Conservation (phyloP, 2,888 invertebrate genomes). For the Lochmaea capreae region DNA sequence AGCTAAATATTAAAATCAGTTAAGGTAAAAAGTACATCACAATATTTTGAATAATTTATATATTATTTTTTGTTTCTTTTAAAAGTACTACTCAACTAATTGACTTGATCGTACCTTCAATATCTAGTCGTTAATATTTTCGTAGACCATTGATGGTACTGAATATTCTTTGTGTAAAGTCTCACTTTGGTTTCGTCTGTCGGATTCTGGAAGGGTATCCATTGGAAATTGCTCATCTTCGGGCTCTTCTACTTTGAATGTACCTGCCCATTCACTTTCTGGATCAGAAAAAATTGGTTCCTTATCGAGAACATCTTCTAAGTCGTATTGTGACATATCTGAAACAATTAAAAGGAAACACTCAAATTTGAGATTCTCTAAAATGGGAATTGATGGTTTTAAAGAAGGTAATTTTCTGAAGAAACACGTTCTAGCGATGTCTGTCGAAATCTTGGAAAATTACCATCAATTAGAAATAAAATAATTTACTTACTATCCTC, state of each 20-base stretch:
- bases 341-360: conserved; percentile 37
- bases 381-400: not conserved
- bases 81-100: not conserved
- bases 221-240: conserved; percentile 53
- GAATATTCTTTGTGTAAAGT: conserved; percentile 19
- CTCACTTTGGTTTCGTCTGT: conserved; percentile 18
- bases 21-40: conserved; percentile 13
- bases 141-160: conserved; percentile 22
- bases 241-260: conserved; percentile 59
- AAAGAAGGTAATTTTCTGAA: not conserved
- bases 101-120: too few relatives aligned
- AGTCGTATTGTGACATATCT: conserved; percentile 66
- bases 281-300: conserved; percentile 75
- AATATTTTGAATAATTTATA: conserved; percentile 3
- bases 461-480: not conserved
- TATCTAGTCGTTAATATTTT: conserved; percentile 2
- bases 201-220: conserved; percentile 44
- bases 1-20: not conserved
- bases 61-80: not conserved
- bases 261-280: conserved; percentile 75
- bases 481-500: conserved; percentile 50
- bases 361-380: not conserved
- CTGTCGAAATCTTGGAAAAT: not conserved
- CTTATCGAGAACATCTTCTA: conserved; percentile 70
- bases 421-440: too few relatives aligned